Evolutionary conservation across 1,140 invertebrate genomes (phyloP).

Genomic region (Drosophila saltans): DNA sequence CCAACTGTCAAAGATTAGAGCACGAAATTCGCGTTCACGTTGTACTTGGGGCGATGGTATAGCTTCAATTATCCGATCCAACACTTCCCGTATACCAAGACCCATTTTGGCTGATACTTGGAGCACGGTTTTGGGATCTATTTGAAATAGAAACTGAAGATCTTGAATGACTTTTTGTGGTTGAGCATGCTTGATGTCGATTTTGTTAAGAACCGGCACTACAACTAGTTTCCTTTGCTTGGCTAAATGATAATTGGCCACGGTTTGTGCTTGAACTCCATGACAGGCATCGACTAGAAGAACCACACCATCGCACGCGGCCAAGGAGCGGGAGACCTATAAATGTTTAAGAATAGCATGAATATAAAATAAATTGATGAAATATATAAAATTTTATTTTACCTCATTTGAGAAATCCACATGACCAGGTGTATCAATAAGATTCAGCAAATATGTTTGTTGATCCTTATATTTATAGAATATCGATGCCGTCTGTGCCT

Average conservation of each 20-base stretch:
- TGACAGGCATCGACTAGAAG: slow-evolving; percentile 98
- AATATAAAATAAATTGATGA: no score
- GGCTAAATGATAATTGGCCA: slow-evolving; percentile 98
- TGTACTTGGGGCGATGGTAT: slow-evolving; percentile 90
- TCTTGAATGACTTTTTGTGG: slow-evolving; percentile 92
- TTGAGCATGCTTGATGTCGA: slow-evolving; percentile 96
- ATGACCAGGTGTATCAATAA: slow-evolving; percentile 99
- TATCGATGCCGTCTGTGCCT: slow-evolving; percentile 97
- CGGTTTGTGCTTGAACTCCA: slow-evolving; percentile 98
- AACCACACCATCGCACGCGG: slow-evolving; percentile 97
- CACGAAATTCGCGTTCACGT: slow-evolving; percentile 87
- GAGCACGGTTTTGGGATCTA: slow-evolving; percentile 88
- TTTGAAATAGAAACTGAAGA: slow-evolving; percentile 93
- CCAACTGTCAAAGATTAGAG: slow-evolving; percentile 97
- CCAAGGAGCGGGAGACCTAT: slow-evolving; percentile 91
- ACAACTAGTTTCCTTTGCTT: slow-evolving; percentile 92
- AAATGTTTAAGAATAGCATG: background rate
- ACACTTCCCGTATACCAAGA: slow-evolving; percentile 89
- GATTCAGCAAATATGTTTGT: slow-evolving; percentile 93
- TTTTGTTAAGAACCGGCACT: slow-evolving; percentile 98
- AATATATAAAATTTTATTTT: no score
- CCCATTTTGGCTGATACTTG: slow-evolving; percentile 96
- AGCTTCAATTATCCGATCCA: slow-evolving; percentile 90
- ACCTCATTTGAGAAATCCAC: slow-evolving; percentile 99
- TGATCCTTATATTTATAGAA: slow-evolving; percentile 88